Conservation (phyloP, 2,888 invertebrate genomes). For the Clepsis dumicolana region DNA sequence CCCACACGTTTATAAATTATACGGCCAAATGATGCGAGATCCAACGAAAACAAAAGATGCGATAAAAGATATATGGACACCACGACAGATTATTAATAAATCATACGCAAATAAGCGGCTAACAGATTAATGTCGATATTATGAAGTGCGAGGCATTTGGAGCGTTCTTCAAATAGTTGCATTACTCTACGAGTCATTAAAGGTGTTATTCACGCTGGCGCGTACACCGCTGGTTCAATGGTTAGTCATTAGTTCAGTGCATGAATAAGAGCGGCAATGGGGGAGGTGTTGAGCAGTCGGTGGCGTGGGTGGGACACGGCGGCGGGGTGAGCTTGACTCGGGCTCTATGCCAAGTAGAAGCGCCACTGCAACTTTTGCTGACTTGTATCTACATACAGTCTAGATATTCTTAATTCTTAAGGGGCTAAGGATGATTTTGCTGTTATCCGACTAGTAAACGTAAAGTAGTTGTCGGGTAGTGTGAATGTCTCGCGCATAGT, state of each 20-base stretch:
- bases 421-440: conserved; percentile 60
- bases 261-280: conserved; percentile 69
- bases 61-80: conserved; percentile 37
- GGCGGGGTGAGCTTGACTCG: conserved; percentile 68
- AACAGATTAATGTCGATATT: conserved; percentile 24
- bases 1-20: conserved; percentile 24
- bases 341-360: conserved; percentile 80
- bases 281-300: conserved; percentile 66
- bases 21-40: conserved; percentile 18
- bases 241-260: conserved; percentile 62
- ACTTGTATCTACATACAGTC: conserved; percentile 56
- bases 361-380: conserved; percentile 77
- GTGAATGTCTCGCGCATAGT: conserved; percentile 77
- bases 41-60: conserved; percentile 40
- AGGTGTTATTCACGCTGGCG: conserved; percentile 43
- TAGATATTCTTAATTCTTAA: conserved; percentile 53
- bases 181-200: conserved; percentile 53
- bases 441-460: conserved; percentile 45
- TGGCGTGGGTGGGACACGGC: conserved; percentile 66
- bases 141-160: conserved; percentile 45
- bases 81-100: conserved; percentile 26
- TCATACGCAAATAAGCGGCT: conserved; percentile 23
- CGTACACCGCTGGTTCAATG: conserved; percentile 68
- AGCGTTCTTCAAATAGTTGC: conserved; percentile 53
- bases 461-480: conserved; percentile 60